Percentiles rank a stretch among this genome's conserved stretches.
Evolutionary conservation across 2,113 vertebrate genomes (phyloP).

Genomic region (Catagonus wagneri): DNA sequence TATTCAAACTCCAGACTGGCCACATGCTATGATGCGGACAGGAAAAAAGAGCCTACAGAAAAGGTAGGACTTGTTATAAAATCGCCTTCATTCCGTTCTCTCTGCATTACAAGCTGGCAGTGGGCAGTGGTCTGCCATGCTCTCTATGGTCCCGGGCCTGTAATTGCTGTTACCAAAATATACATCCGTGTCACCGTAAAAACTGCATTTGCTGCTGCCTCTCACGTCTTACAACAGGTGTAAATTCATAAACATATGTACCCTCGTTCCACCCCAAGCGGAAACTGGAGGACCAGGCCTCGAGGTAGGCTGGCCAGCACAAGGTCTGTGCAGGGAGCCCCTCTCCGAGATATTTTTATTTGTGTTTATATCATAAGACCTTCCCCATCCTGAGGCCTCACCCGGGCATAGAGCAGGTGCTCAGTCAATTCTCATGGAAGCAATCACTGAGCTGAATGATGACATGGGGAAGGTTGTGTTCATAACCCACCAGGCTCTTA

Average conservation of each 20-base stretch:
- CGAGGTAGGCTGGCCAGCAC: neutral
- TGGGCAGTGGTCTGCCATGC: constrained; percentile 83
- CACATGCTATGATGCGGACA: constrained; percentile 85
- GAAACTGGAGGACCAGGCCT: constrained; percentile 82
- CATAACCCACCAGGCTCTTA: neutral
- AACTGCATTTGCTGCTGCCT: constrained; percentile 82
- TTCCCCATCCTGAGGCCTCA: neutral
- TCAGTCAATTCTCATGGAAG: neutral
- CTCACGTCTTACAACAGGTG: constrained; percentile 89
- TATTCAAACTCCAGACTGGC: constrained; percentile 90
- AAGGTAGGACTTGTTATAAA: constrained; percentile 88
- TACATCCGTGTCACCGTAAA: constrained; percentile 90
- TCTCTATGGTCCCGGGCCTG: constrained; percentile 88
- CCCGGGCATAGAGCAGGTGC: neutral
- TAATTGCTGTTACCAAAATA: constrained; percentile 91
- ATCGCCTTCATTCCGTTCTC: constrained; percentile 88
- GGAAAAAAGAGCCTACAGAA: constrained; percentile 86
- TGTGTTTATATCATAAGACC: neutral
- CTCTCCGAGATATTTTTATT: neutral
- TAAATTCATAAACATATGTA: constrained; percentile 92
- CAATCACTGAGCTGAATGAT: neutral
- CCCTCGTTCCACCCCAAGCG: constrained; percentile 86
- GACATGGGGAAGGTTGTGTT: neutral
- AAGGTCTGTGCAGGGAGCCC: neutral
- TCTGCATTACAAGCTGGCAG: constrained; percentile 85